A percentile compares a stretch with the other conserved stretches of the same genome.
phyloP scores from a whole-genome alignment of 1,140 invertebrate genomes.

The Penaeus indicus region DNA sequence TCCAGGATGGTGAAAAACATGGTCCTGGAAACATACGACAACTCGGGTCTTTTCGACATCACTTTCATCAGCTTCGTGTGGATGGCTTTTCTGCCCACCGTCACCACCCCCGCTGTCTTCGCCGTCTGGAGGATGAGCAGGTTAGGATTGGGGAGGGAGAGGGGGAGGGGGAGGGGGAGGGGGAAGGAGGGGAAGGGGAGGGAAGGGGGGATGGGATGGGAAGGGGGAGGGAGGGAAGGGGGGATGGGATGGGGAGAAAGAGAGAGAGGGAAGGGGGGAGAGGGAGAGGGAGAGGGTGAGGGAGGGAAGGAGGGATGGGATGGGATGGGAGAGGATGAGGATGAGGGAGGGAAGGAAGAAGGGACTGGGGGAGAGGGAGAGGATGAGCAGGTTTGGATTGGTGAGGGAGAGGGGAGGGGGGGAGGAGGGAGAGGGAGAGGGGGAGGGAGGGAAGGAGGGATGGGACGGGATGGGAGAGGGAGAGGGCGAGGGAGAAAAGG shows the following conservation, averaged over 20 bases:
- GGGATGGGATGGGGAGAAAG: not conserved
- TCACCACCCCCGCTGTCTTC: constrained; percentile 78
- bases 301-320: too few species aligned
- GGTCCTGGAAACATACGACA: constrained; percentile 79
- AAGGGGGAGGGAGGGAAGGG: not conserved
- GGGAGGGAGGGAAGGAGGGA: too few species aligned
- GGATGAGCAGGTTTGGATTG: too few species aligned
- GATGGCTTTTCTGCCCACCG: constrained; percentile 79
- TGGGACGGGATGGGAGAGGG: too few species aligned
- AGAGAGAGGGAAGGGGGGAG: not conserved
- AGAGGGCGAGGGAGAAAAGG: too few species aligned
- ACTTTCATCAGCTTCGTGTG: constrained; percentile 80
- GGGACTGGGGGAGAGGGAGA: too few species aligned
- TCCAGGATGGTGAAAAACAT: constrained; percentile 76
- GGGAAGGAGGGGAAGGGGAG: not conserved
- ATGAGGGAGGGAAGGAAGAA: too few species aligned
- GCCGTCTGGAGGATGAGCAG: constrained; percentile 72
- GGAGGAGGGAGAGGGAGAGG: too few species aligned
- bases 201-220: not conserved
- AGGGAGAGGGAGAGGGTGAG: not conserved
- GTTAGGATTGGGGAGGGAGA: not conserved
- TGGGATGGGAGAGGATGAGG: too few species aligned
- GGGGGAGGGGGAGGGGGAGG: not conserved
- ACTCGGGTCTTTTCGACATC: constrained; percentile 78
- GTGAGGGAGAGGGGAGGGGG: too few species aligned